A percentile compares a stretch with the other conserved stretches of the same genome.
These are phyloP conservation scores for Odontocerum albicorne DNA, from an alignment of 2,888 invertebrate species.

Conservation along the genomic window DNA sequence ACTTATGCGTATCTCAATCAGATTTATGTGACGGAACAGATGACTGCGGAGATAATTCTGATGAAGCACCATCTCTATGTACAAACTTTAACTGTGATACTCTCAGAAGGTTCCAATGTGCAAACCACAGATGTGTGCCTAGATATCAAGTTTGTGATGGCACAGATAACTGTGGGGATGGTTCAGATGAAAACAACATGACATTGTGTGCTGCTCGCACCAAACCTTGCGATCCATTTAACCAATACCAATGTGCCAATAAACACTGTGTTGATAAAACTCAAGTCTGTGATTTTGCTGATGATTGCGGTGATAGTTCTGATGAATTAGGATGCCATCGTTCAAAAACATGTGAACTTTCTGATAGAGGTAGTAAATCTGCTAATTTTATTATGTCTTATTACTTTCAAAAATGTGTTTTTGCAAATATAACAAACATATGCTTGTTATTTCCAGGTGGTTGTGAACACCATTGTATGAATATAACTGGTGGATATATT, in stretches of 20 bases:
- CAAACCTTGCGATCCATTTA: constrained; percentile 73
- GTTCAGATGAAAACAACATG: constrained; percentile 94
- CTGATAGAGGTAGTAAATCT: constrained; percentile 46
- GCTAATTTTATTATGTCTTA: constrained; percentile 2
- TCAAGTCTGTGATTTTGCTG: constrained; percentile 84
- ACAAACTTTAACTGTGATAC: constrained; percentile 86
- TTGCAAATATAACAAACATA: background rate
- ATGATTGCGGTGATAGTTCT: constrained; percentile 89
- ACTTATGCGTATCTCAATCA: constrained; percentile 85
- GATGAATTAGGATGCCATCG: constrained; percentile 90
- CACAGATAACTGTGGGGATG: constrained; percentile 91
- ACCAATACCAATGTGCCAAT: constrained; percentile 88
- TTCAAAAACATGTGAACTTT: constrained; percentile 57
- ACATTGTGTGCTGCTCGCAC: constrained; percentile 79
- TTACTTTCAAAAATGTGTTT: background rate
- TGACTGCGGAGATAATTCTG: constrained; percentile 90
- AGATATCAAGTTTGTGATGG: constrained; percentile 89
- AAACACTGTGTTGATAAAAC: constrained; percentile 77
- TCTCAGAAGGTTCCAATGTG: constrained; percentile 83
- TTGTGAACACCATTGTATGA: constrained; percentile 90
- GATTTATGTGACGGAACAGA: constrained; percentile 93
- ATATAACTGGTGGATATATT: constrained; percentile 84
- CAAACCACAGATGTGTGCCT: constrained; percentile 84
- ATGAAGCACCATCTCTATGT: constrained; percentile 80
- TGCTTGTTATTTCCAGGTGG: constrained; percentile 62